Base-by-base conservation (phyloP, 1,140 invertebrate species). In the Rhagoletis zephyria region DNA sequence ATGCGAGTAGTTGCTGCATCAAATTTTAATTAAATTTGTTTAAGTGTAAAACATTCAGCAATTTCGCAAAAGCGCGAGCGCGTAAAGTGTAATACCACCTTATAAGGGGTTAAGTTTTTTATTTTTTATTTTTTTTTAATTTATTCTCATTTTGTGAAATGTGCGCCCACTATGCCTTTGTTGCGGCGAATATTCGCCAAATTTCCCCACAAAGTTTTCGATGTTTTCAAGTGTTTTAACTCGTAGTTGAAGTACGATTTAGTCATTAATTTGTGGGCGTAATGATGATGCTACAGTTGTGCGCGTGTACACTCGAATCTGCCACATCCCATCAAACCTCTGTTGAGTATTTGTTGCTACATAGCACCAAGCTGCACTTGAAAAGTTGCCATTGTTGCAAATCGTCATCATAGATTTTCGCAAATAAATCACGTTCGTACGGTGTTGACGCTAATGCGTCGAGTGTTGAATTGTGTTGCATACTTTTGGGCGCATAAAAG, bases 351-450 rank as follows among this genome's bases (percentile, higher is more conserved):
- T 59, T 81, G 51, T 42, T 59, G 19, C 40, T 70, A 48, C 14
- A 4, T 19, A 14, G 48, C 48, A 16, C 14, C 3, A 51, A 10
- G 45, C 5, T 56, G 74, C 19, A 81, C 48, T 81, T 81, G 40
- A 74, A 48, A 63, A 14, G 64, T 67, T 67, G n/a, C 4, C 30
- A 67, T 67, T 4, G 6, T 56, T 51, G 48, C 30, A 56, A n/a
- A 1, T 9, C 10, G 45, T 42, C 48, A 9, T 81, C 45, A 81
- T 51, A 81, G 74, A 30, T 81, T 81, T 81, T 81, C 16, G 5
- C 74, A 81, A 81, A 56, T 81, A 81, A 81, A 81, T 81, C 74
- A 81, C 74, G 74, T 81, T 56, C 74, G 48, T 16, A 81, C 74
- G 19, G 5, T 19, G 16, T 74, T 74, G 51, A 19, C 45, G 6